A percentile compares a stretch with the other conserved stretches of the same genome.
phyloP scores from a whole-genome alignment of 2,888 invertebrate genomes.

The Himalopsyche kuldschensis region DNA sequence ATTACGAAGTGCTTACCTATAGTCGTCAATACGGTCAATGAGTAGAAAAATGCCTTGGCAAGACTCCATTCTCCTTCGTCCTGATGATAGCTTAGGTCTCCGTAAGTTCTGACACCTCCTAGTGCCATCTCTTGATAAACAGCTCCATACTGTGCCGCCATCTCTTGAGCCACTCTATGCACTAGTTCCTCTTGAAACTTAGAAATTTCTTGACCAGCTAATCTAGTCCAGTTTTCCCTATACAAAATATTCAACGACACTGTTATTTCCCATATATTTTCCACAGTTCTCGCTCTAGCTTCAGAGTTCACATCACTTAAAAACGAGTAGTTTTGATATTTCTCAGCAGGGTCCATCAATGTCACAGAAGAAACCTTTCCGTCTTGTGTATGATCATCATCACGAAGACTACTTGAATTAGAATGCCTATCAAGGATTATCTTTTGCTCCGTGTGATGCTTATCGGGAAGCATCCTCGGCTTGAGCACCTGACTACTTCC shows the following conservation, averaged over 20 bases:
- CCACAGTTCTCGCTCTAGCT: slow-evolving; percentile 61
- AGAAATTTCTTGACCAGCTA: slow-evolving; percentile 75
- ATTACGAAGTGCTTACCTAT: slow-evolving; percentile 67
- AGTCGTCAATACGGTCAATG: slow-evolving; percentile 90
- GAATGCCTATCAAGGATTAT: slow-evolving; percentile 48
- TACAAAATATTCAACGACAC: slow-evolving; percentile 85
- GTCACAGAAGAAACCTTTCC: background rate
- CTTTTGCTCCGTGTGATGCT: slow-evolving; percentile 57
- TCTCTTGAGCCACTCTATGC: slow-evolving; percentile 77
- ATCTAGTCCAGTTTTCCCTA: slow-evolving; percentile 85
- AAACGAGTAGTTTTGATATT: slow-evolving; percentile 35
- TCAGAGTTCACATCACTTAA: slow-evolving; percentile 38
- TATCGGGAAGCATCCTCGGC: slow-evolving; percentile 56
- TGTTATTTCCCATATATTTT: slow-evolving; percentile 91
- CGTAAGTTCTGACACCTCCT: slow-evolving; percentile 46
- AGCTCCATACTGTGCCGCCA: slow-evolving; percentile 57
- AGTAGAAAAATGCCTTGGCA: slow-evolving; percentile 90
- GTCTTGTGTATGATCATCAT: slow-evolving; percentile 43
- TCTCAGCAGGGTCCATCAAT: slow-evolving; percentile 26
- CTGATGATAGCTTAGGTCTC: slow-evolving; percentile 49
- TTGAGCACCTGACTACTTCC: slow-evolving; percentile 60
- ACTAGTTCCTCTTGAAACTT: slow-evolving; percentile 84
- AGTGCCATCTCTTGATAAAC: slow-evolving; percentile 58
- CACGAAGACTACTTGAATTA: slow-evolving; percentile 46
- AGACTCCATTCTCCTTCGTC: slow-evolving; percentile 80